Evolutionary conservation across 2,113 vertebrate species (phyloP).

Genomic region (Rousettus leschenaultii): DNA sequence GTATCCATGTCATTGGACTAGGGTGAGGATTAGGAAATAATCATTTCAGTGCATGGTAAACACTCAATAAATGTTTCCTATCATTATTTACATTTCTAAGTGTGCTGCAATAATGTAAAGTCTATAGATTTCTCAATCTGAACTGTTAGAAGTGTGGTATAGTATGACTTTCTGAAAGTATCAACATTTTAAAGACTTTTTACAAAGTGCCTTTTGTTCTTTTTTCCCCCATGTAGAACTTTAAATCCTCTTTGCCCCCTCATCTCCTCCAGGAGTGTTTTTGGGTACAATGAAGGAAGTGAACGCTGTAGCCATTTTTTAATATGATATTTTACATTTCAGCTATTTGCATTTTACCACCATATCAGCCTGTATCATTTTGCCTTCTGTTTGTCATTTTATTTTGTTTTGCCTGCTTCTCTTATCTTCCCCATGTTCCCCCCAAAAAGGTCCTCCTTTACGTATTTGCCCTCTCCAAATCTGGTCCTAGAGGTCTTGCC

Average conservation of each 20-base stretch:
- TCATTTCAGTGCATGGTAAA: neutral
- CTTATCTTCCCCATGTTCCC: neutral
- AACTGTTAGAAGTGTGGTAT: neutral
- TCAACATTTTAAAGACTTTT: neutral
- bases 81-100: neutral
- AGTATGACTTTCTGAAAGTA: neutral
- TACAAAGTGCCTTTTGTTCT: neutral
- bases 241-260: neutral
- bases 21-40: neutral
- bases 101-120: neutral
- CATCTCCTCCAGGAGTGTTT: neutral
- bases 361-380: neutral
- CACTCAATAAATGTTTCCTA: neutral
- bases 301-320: neutral
- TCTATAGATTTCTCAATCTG: neutral
- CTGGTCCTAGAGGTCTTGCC: neutral
- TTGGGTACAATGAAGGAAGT: neutral
- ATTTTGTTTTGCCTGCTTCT: neutral
- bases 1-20: neutral
- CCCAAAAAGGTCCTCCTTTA: neutral
- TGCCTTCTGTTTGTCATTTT: neutral
- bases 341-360: neutral
- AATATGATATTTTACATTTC: neutral
- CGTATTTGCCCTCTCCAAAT: neutral
- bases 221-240: neutral